Conservation (phyloP, 2,113 vertebrate genomes). For the Vombatus ursinus region DNA sequence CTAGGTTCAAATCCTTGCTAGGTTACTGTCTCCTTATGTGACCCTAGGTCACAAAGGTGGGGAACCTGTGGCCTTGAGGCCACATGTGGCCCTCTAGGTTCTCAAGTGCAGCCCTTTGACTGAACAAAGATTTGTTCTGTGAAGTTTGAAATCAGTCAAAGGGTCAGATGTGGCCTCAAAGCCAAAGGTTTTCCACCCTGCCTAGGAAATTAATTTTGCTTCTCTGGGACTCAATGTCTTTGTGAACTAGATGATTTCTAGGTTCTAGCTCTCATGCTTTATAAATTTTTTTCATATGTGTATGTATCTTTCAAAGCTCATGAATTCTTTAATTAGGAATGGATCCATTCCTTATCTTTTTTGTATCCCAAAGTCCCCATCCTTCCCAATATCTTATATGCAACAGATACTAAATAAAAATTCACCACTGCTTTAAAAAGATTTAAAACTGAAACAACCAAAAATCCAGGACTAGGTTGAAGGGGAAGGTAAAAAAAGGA, state of each 20-base stretch:
- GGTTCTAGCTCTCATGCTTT: background rate
- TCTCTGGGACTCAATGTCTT: background rate
- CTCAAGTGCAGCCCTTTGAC: too few relatives aligned
- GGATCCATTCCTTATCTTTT: background rate
- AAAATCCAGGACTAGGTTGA: background rate
- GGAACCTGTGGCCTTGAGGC: too few relatives aligned
- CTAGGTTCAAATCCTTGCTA: background rate
- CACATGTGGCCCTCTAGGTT: too few relatives aligned
- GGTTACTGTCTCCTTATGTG: background rate
- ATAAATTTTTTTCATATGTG: background rate
- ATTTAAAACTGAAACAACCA: background rate
- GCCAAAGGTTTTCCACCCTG: too few relatives aligned
- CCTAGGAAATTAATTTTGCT: background rate
- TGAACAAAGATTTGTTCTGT: too few relatives aligned
- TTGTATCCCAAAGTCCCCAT: background rate
- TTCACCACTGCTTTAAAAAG: background rate
- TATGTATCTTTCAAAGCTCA: background rate
- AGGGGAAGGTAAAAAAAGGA: background rate
- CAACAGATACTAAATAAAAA: background rate
- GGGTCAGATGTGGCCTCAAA: too few relatives aligned
- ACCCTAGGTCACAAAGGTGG: background rate
- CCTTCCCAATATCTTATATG: background rate
- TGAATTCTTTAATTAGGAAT: background rate
- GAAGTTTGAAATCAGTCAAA: too few relatives aligned
- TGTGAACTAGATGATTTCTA: background rate